A percentile compares a stretch with the other conserved stretches of the same genome.
Conservation (phyloP, 1,140 invertebrate species). For the Meteorus sp. region DNA sequence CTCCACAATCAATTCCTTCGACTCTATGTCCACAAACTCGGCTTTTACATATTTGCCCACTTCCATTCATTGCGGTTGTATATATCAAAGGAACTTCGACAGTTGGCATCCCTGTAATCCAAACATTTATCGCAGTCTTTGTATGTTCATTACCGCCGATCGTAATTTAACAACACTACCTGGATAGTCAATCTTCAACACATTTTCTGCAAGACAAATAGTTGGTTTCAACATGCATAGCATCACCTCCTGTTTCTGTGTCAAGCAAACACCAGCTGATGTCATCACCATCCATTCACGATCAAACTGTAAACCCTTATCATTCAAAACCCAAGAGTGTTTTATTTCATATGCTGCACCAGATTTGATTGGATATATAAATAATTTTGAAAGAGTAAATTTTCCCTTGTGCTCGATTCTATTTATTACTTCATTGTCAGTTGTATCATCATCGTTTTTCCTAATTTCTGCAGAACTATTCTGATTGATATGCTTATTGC, state of each 20-base stretch:
- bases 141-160: not conserved
- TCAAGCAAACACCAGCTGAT: conserved; percentile 75
- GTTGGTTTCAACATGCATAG: conserved; percentile 81
- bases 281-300: conserved; percentile 91
- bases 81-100: conserved; percentile 57
- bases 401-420: conserved; percentile 5
- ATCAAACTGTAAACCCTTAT: conserved; percentile 82
- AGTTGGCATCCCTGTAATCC: conserved; percentile 58
- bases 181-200: conserved; percentile 70
- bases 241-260: conserved; percentile 81
- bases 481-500: conserved; percentile 27
- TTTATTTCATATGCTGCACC: conserved; percentile 77
- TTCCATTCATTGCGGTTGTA: conserved; percentile 26
- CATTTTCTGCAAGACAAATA: conserved; percentile 66
- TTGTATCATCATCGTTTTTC: conserved; percentile 4
- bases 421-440: conserved; percentile 7
- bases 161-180: conserved; percentile 55
- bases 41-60: conserved; percentile 65
- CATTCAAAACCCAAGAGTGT: conserved; percentile 71
- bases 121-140: conserved; percentile 24
- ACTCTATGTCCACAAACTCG: conserved; percentile 87
- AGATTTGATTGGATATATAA: conserved; percentile 93
- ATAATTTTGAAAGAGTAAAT: conserved; percentile 62
- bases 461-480: conserved; percentile 6
- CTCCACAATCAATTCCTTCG: conserved; percentile 80